These are phyloP conservation scores for Nibea coibor DNA, from an alignment of 2,113 vertebrate genomes.

Conservation along the genomic window DNA sequence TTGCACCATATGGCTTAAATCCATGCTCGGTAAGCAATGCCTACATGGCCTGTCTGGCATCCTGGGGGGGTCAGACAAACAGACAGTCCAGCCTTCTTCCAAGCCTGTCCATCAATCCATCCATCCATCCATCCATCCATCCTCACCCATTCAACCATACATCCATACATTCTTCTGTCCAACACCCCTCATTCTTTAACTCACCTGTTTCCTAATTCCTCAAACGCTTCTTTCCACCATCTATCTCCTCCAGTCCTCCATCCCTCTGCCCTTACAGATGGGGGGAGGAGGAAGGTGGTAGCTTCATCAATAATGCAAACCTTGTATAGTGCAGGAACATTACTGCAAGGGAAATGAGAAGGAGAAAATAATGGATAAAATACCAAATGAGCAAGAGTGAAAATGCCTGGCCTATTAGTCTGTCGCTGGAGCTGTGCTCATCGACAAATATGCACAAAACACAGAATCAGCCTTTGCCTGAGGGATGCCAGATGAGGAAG, in stretches of 20 bases:
- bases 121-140: not conserved
- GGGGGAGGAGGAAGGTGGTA: slow-evolving; percentile 29
- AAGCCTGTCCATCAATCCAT: not conserved
- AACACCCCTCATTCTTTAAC: not conserved
- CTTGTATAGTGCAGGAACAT: slow-evolving; percentile 59
- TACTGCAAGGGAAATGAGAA: slow-evolving; percentile 63
- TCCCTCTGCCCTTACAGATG: slow-evolving; percentile 49
- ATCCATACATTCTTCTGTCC: slow-evolving; percentile 1
- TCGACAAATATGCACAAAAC: slow-evolving; percentile 51
- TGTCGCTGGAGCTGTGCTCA: slow-evolving; percentile 47
- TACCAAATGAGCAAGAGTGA: slow-evolving; percentile 56
- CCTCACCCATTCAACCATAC: not conserved
- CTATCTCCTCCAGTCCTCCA: slow-evolving; percentile 22
- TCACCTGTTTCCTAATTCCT: slow-evolving; percentile 1
- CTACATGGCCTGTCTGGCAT: slow-evolving; percentile 48
- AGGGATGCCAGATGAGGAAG: slow-evolving; percentile 65
- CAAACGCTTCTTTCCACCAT: not conserved
- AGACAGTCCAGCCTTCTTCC: slow-evolving; percentile 41
- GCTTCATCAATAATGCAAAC: slow-evolving; percentile 76
- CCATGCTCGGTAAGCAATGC: slow-evolving; percentile 56
- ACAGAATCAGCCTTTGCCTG: slow-evolving; percentile 52
- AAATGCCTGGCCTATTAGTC: slow-evolving; percentile 50
- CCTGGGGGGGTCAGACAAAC: slow-evolving; percentile 46
- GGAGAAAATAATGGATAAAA: slow-evolving; percentile 60
- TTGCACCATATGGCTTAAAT: slow-evolving; percentile 62